These are phyloP conservation scores for Hemiprocne comata DNA, from an alignment of 2,113 vertebrate genomes.

Conservation along the genomic window DNA sequence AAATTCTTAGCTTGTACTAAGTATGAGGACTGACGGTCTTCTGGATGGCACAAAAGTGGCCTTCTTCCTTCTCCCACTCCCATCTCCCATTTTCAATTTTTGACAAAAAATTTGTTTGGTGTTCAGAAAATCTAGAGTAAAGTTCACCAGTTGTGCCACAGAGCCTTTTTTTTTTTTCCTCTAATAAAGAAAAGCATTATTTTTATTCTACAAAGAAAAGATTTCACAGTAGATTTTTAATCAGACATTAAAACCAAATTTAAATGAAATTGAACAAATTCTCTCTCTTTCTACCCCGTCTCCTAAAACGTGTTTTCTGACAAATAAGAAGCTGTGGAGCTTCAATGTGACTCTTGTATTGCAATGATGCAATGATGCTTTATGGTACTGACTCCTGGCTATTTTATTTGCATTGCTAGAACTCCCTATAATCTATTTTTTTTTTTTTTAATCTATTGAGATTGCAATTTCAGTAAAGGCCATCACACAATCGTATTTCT, in stretches of 20 bases:
- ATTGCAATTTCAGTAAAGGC: neutral
- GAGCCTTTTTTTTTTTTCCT: neutral
- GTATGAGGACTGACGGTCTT: neutral
- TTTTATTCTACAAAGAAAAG: neutral
- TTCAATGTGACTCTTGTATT: neutral
- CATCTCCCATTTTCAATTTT: neutral
- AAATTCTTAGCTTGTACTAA: neutral
- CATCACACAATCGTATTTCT: neutral
- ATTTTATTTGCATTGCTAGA: neutral
- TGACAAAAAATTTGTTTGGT: neutral
- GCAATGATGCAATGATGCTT: neutral
- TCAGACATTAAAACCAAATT: neutral
- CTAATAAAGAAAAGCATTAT: neutral
- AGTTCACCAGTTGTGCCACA: neutral
- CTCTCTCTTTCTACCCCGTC: rapidly evolving
- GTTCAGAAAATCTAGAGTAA: neutral
- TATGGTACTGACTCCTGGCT: neutral
- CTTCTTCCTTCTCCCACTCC: neutral
- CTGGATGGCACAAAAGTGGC: neutral
- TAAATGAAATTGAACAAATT: neutral
- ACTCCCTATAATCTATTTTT: neutral
- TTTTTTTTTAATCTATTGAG: neutral
- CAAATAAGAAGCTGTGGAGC: neutral
- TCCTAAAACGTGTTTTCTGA: neutral
- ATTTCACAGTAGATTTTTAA: neutral